These are phyloP conservation scores for Heliconius nattereri DNA, from an alignment of 1,140 invertebrate genomes.

Conservation along the genomic window DNA sequence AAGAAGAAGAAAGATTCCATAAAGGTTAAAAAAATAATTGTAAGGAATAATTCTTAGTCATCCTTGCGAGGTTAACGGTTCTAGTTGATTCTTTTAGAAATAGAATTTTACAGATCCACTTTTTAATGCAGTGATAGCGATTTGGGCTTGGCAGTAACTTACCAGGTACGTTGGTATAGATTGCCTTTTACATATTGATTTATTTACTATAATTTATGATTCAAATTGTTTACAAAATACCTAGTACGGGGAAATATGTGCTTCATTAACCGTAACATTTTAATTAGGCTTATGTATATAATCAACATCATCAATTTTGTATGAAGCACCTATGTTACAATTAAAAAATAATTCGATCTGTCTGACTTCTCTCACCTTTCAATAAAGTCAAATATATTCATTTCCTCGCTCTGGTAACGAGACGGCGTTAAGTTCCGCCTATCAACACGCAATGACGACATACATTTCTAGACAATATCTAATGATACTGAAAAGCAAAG, in stretches of 20 bases:
- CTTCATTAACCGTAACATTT: not conserved
- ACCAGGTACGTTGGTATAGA: not conserved
- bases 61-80: not conserved
- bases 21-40: not conserved
- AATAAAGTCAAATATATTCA: no score
- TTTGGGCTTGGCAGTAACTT: conserved; percentile 4
- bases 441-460: not conserved
- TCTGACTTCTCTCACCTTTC: no score
- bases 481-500: no score
- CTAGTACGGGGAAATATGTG: not conserved
- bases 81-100: not conserved
- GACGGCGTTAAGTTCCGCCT: not conserved
- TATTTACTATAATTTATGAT: not conserved
- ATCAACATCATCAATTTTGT: not conserved
- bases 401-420: not conserved
- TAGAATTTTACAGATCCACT: not conserved
- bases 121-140: not conserved
- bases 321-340: no score
- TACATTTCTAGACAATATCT: not conserved
- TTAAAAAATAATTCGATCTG: no score
- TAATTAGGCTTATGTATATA: not conserved
- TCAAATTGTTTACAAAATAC: not conserved
- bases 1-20: not conserved
- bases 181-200: conserved; percentile 3
- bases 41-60: not conserved